Percentiles rank a stretch among this genome's conserved stretches.
Evolutionary conservation across 2,888 invertebrate species (phyloP).

Genomic region (Eristalis pertinax): DNA sequence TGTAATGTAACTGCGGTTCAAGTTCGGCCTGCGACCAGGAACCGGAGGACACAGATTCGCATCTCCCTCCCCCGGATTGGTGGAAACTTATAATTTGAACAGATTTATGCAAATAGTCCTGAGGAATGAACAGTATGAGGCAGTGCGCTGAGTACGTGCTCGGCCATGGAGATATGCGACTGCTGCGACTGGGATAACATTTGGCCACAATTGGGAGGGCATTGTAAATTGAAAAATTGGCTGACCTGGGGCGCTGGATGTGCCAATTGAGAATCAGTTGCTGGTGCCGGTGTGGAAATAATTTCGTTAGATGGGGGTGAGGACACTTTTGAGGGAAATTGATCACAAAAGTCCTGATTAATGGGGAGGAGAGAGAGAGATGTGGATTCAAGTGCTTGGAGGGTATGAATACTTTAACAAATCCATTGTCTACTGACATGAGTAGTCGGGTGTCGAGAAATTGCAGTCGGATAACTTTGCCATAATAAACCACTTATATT

Average conservation of each 20-base stretch:
- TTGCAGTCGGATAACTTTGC: no score
- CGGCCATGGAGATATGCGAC: not conserved
- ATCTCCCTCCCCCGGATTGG: constrained; percentile 50
- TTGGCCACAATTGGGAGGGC: constrained; percentile 65
- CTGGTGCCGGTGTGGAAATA: constrained; percentile 6
- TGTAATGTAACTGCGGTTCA: constrained; percentile 44
- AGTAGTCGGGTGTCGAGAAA: no score
- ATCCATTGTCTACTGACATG: no score
- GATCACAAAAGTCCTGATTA: constrained; percentile 9
- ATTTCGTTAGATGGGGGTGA: not conserved
- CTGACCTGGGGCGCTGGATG: constrained; percentile 49
- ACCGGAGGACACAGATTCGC: constrained; percentile 21
- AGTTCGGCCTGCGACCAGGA: constrained; percentile 40
- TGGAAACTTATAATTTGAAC: constrained; percentile 70
- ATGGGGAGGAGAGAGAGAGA: not conserved
- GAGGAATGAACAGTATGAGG: constrained; percentile 55
- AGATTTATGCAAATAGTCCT: constrained; percentile 72
- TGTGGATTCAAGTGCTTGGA: not conserved
- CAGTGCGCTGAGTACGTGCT: not conserved
- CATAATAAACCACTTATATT: no score
- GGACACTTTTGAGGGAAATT: not conserved
- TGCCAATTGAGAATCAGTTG: constrained; percentile 39
- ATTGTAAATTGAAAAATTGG: constrained; percentile 64
- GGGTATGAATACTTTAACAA: no score
- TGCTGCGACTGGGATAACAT: constrained; percentile 63